Evolutionary conservation across 2,797 vertebrate genomes (phyloP).

Genomic region (Xiphorhynchus erythropygius): DNA sequence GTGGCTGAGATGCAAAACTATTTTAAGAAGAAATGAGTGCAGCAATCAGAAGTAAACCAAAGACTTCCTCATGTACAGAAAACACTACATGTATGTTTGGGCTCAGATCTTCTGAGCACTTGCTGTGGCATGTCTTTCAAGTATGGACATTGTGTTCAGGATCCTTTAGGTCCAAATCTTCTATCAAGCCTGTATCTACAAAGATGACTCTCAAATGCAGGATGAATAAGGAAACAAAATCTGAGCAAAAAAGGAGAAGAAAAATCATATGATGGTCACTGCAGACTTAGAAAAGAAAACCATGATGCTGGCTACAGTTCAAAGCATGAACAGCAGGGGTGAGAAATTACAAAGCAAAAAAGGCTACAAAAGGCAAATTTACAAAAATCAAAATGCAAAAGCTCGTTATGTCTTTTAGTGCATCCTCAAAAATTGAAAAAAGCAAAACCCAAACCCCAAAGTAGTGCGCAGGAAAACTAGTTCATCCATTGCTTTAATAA

Average conservation of each 20-base stretch:
- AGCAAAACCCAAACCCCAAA: neutral
- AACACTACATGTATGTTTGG: neutral
- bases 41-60: neutral
- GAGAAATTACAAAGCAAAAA: neutral
- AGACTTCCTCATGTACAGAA: neutral
- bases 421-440: neutral
- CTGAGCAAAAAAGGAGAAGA: neutral
- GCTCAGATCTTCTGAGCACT: neutral
- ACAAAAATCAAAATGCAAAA: neutral
- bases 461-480: neutral
- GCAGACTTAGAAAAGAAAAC: neutral
- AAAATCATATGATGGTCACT: neutral
- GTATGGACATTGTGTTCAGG: neutral
- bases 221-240: neutral
- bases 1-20: neutral
- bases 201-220: neutral
- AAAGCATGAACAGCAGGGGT: neutral
- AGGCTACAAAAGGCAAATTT: neutral
- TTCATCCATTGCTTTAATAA: neutral
- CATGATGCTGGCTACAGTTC: neutral
- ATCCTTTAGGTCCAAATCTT: neutral
- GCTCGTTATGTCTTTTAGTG: neutral
- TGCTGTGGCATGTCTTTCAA: rapidly evolving
- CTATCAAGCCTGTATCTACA: neutral
- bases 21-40: neutral